phyloP scores from a whole-genome alignment of 1,140 invertebrate genomes.

The Cataglyphis hispanica region DNA sequence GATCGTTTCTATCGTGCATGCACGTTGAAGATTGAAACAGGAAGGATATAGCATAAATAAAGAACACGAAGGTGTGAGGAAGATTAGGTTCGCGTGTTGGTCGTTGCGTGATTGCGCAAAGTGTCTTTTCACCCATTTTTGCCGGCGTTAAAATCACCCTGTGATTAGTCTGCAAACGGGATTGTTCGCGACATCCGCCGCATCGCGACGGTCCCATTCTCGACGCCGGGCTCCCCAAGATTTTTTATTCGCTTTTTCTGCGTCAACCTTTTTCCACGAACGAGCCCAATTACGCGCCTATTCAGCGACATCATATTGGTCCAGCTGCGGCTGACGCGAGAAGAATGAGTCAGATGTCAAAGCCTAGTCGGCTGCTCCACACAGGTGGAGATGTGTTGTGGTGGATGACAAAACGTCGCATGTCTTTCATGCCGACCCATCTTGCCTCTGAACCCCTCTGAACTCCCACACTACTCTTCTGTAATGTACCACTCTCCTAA shows the following conservation, averaged over 20 bases:
- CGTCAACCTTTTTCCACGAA: slow-evolving; percentile 39
- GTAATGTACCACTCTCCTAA: slow-evolving; percentile 50
- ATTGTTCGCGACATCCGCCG: slow-evolving; percentile 71
- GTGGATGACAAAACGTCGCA: slow-evolving; percentile 64
- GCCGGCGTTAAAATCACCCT: slow-evolving; percentile 68
- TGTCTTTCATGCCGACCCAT: slow-evolving; percentile 9
- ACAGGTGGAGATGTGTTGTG: slow-evolving; percentile 9
- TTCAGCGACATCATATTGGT: slow-evolving; percentile 7
- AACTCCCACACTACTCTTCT: slow-evolving; percentile 4
- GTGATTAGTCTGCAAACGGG: slow-evolving; percentile 78
- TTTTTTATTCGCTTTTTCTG: slow-evolving; percentile 36
- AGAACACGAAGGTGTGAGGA: slow-evolving; percentile 38
- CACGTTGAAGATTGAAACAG: slow-evolving; percentile 61
- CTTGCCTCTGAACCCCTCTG: neutral
- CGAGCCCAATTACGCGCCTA: slow-evolving; percentile 50
- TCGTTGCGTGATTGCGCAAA: slow-evolving; percentile 76
- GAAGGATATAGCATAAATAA: slow-evolving; percentile 49
- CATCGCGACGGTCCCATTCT: neutral
- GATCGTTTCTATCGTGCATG: slow-evolving; percentile 42
- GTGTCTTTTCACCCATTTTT: slow-evolving; percentile 52
- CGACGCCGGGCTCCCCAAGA: neutral
- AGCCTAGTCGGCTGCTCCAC: neutral
- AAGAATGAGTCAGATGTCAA: slow-evolving; percentile 39
- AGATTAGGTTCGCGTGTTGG: slow-evolving; percentile 75
- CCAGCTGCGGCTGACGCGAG: slow-evolving; percentile 25